phyloP scores from a whole-genome alignment of 2,797 vertebrate species.

The Rachycentron canadum region DNA sequence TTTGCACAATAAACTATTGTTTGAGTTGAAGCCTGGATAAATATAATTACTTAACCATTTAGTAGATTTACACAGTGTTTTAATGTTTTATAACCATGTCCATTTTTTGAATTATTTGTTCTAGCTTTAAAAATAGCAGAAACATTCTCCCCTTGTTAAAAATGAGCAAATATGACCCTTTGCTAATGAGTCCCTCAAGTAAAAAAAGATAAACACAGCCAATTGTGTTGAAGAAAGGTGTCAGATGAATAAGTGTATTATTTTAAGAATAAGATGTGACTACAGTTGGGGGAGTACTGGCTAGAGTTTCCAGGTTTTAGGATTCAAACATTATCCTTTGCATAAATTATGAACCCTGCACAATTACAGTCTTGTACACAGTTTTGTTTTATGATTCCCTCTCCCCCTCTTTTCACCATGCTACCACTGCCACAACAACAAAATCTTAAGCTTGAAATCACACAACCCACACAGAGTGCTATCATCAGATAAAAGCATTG shows the following conservation, averaged over 20 bases:
- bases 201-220: constrained; percentile 2
- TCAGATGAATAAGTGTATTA: constrained; percentile 28
- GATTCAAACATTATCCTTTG: constrained; percentile 46
- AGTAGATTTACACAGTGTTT: constrained; percentile 1
- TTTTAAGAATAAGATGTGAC: constrained; percentile 40
- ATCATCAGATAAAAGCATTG: constrained; percentile 77
- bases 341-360: constrained; percentile 54
- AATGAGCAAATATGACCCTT: constrained; percentile 3
- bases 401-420: constrained; percentile 58
- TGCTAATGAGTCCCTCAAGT: constrained; percentile 1
- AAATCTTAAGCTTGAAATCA: constrained; percentile 74
- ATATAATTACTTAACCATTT: constrained; percentile 5
- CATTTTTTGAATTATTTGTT: background rate
- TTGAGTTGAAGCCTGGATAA: constrained; percentile 7
- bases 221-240: constrained; percentile 23
- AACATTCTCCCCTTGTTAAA: constrained; percentile 3
- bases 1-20: constrained; percentile 26
- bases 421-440: constrained; percentile 56
- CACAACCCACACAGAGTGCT: constrained; percentile 73
- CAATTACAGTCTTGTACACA: constrained; percentile 44
- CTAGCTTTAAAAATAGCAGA: constrained; percentile 6
- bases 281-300: constrained; percentile 27
- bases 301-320: constrained; percentile 27
- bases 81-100: background rate
- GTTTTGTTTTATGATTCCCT: constrained; percentile 61